phyloP scores from a whole-genome alignment of 2,113 vertebrate species.

The Calyptommatus sinebrachiatus region DNA sequence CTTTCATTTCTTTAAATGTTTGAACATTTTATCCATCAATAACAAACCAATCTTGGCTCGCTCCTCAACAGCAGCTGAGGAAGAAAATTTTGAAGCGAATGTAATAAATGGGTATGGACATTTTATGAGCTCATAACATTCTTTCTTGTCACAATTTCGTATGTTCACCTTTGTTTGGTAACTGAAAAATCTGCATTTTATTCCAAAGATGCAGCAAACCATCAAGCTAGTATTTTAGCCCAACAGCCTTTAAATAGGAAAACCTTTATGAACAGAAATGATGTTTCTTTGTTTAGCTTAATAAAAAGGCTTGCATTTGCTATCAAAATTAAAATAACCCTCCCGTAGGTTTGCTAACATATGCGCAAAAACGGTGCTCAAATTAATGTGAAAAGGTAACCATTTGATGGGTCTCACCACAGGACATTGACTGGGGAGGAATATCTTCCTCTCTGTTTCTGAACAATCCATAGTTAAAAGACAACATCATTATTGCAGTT shows the following conservation, averaged over 20 bases:
- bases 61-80: slow-evolving; percentile 72
- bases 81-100: slow-evolving; percentile 58
- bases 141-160: slow-evolving; percentile 10
- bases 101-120: slow-evolving; percentile 30
- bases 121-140: slow-evolving; percentile 48
- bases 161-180: slow-evolving; percentile 21
- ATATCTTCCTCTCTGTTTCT: slow-evolving; percentile 62
- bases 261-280: slow-evolving; percentile 18
- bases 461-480: slow-evolving; percentile 67
- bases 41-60: slow-evolving; percentile 77
- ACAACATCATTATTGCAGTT: slow-evolving; percentile 69
- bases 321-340: slow-evolving; percentile 67
- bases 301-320: slow-evolving; percentile 51
- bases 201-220: slow-evolving; percentile 42
- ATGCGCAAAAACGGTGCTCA: slow-evolving; percentile 46
- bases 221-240: slow-evolving; percentile 50
- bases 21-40: slow-evolving; percentile 84
- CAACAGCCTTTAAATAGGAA: slow-evolving; percentile 29
- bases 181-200: slow-evolving; percentile 47
- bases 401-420: slow-evolving; percentile 55
- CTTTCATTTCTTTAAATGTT: slow-evolving; percentile 88
- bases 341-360: slow-evolving; percentile 49
- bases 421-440: slow-evolving; percentile 50
- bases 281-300: slow-evolving; percentile 41
- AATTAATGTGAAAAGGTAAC: slow-evolving; percentile 53